These are phyloP conservation scores for Bombus consobrinus DNA, from an alignment of 1,140 invertebrate species.

Conservation along the genomic window DNA sequence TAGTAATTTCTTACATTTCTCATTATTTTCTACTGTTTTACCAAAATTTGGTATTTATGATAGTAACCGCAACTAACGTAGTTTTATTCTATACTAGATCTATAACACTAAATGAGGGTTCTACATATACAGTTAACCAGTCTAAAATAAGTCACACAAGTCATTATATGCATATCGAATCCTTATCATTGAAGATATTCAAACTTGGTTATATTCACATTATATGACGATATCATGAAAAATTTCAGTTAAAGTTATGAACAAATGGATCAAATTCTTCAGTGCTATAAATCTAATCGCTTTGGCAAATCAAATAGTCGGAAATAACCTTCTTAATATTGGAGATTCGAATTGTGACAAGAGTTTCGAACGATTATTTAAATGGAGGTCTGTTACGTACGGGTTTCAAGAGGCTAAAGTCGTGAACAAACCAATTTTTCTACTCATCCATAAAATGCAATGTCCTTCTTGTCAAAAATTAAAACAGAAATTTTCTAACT, in stretches of 20 bases:
- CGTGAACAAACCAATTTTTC: conserved; percentile 69
- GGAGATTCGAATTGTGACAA: conserved; percentile 39
- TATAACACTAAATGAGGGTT: too few species aligned
- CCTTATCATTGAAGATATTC: neutral
- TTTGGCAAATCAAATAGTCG: conserved; percentile 20
- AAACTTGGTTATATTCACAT: neutral
- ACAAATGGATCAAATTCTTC: conserved; percentile 32
- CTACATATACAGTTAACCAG: neutral
- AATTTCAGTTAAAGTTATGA: neutral
- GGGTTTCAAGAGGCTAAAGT: conserved; percentile 70
- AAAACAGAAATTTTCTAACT: conserved; percentile 70
- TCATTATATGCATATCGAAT: neutral
- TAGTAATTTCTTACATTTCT: neutral
- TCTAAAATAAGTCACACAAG: neutral
- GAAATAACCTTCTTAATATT: neutral
- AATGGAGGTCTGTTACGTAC: conserved; percentile 65
- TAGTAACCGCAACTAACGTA: too few species aligned
- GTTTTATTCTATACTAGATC: neutral
- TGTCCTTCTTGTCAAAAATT: conserved; percentile 71
- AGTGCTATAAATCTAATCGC: conserved; percentile 23
- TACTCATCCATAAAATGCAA: conserved; percentile 66
- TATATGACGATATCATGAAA: neutral
- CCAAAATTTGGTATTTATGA: too few species aligned
- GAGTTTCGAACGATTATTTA: conserved; percentile 65
- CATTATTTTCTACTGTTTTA: neutral